Conservation (phyloP, 2,113 vertebrate genomes). For the Pterocles orientalis region DNA sequence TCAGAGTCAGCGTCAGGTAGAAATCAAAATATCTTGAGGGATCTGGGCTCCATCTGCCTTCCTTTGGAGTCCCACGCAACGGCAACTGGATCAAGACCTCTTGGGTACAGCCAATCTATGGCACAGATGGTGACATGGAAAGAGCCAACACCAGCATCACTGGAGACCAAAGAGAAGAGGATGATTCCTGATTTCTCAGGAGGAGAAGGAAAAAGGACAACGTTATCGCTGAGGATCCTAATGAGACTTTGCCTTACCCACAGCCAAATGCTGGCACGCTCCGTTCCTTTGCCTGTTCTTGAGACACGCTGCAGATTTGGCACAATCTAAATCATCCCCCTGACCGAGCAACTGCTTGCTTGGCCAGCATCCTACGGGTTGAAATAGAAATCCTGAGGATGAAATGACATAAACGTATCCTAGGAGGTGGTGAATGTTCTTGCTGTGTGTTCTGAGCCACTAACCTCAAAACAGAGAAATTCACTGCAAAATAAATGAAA, state of each 20-base stretch:
- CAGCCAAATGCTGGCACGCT: neutral
- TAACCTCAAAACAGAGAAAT: neutral
- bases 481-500: neutral
- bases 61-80: neutral
- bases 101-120: accelerated
- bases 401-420: neutral
- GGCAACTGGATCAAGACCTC: neutral
- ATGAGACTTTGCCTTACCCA: neutral
- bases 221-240: neutral
- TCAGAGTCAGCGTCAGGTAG: neutral
- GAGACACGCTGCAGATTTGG: neutral
- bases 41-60: neutral
- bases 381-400: neutral
- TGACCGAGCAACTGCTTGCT: neutral
- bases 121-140: neutral
- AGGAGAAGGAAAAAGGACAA: neutral
- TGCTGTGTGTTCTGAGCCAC: neutral
- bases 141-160: neutral
- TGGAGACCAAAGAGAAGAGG: neutral
- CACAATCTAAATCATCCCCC: neutral
- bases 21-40: neutral
- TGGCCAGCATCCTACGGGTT: neutral
- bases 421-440: neutral
- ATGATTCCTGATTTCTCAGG: neutral
- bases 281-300: accelerated